A percentile compares a stretch with the other conserved stretches of the same genome.
Evolutionary conservation across 2,113 vertebrate genomes (phyloP).

Genomic region (Planiliza haematocheilus): DNA sequence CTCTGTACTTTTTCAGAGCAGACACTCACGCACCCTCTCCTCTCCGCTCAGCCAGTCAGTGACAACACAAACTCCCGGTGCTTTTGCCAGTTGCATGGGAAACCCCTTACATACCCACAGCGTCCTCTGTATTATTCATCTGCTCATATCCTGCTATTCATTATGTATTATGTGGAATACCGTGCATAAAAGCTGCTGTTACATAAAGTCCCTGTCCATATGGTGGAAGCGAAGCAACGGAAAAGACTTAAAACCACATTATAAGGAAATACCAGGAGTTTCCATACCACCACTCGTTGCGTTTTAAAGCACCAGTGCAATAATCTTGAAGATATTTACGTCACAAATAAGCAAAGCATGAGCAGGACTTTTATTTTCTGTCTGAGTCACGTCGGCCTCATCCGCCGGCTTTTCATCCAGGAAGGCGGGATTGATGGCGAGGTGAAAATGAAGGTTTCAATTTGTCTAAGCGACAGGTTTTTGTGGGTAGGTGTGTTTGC

Average conservation of each 20-base stretch:
- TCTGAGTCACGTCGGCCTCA: neutral
- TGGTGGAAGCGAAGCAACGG: too few relatives aligned
- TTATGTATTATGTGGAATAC: slow-evolving; percentile 19
- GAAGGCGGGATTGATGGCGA: slow-evolving; percentile 1
- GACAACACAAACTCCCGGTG: neutral
- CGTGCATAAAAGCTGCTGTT: slow-evolving; percentile 19
- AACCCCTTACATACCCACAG: slow-evolving; percentile 31
- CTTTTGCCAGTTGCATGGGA: slow-evolving; percentile 32
- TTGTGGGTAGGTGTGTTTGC: neutral
- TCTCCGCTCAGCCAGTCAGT: neutral
- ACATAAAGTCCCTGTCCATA: slow-evolving; percentile 25
- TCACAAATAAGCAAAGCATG: neutral
- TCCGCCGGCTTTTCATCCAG: slow-evolving; percentile 3
- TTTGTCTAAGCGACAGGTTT: neutral
- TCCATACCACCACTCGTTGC: too few relatives aligned
- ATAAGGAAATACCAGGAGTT: too few relatives aligned
- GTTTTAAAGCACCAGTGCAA: too few relatives aligned
- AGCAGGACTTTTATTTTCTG: slow-evolving; percentile 34
- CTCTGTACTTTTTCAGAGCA: slow-evolving; percentile 20
- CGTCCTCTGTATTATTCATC: slow-evolving; percentile 54
- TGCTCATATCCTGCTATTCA: slow-evolving; percentile 2
- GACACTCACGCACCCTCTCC: neutral
- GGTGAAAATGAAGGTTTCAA: neutral
- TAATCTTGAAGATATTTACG: neutral
- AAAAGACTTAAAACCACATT: too few relatives aligned